Evolutionary conservation across 2,888 invertebrate genomes (phyloP), one percentile per base, ranked within the genome.

Genomic region (Drosophila greeni): DNA sequence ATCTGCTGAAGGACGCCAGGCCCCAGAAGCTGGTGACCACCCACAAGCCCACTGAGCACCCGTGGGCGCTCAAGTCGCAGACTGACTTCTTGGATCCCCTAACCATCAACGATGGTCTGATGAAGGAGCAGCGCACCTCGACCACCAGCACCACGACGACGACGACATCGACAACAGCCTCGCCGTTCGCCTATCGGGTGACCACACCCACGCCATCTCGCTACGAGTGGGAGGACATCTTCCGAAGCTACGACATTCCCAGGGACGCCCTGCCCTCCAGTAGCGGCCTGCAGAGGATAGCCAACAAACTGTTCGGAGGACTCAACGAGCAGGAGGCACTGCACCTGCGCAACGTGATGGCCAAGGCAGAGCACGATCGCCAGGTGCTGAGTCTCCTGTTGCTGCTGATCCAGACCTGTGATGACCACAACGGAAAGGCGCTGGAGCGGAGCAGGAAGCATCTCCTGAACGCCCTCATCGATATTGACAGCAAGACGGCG

Each of bases 331-430:
- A 94, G 0, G 94, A 94, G 66, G 92, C 93, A 0, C 91, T 92
- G 66, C 94, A 94, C 73, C 90, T 95, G 56, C 92, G 95, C 91
- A 92, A 92, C 66, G 94, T 95, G 37, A 95, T 95, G 95, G 93
- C 94, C 82, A 94, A 94, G 85, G 95, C 95, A 0, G 93, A 93
- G 75, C 92, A 92, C 73, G 94, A 95, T 73, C 93, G 93, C 59
- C 92, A 94, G 0, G 94, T 95, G 0, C 90, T 93, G 51, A 91
- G 94, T 70, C 89, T 95, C 31, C 93, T 95, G 60, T 88, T 95
- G 31, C 87, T 95, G 26, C 88, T 95, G 64, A 94, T 95, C 20
- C 95, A 94, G 79, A 94, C 94, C 60, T 95, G 95, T 84, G 93
- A 93, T 75, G 92, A 93, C 52, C 92, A 92, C 78, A 92, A 92